phyloP scores from a whole-genome alignment of 2,113 vertebrate species.

The Pachycephala philippinensis region DNA sequence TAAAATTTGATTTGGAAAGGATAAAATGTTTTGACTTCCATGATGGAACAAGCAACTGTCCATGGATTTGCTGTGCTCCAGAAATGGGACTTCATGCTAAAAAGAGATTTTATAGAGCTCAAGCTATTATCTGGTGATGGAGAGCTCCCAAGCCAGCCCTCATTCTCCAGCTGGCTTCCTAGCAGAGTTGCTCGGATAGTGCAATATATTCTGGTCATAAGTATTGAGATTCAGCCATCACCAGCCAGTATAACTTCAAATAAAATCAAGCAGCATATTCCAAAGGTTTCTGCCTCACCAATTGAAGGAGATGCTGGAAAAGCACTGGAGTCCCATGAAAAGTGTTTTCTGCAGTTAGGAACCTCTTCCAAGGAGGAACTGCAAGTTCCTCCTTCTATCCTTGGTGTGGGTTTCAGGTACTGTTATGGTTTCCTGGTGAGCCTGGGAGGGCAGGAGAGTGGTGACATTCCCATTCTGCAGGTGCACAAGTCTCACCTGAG shows the following conservation, averaged over 20 bases:
- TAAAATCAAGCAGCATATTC: not conserved
- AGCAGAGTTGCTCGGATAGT: constrained; percentile 18
- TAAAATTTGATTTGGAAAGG: constrained; percentile 44
- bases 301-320: not conserved
- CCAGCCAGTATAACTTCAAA: not conserved
- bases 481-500: not conserved
- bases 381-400: not conserved
- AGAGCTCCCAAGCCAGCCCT: constrained; percentile 40
- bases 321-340: not conserved
- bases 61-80: constrained; percentile 54
- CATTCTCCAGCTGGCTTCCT: constrained; percentile 49
- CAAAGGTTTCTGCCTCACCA: not conserved
- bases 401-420: not conserved
- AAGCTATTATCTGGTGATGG: constrained; percentile 50
- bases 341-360: not conserved
- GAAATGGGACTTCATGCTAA: constrained; percentile 53
- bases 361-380: not conserved
- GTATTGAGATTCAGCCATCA: constrained; percentile 12
- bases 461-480: not conserved
- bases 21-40: constrained; percentile 59
- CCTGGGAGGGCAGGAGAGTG: not conserved
- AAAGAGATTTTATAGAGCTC: constrained; percentile 44
- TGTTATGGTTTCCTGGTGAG: not conserved
- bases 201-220: constrained; percentile 24
- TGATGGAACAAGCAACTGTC: constrained; percentile 50